Base-by-base conservation (phyloP, 1,140 invertebrate species). In the Phymastichus coffea region DNA sequence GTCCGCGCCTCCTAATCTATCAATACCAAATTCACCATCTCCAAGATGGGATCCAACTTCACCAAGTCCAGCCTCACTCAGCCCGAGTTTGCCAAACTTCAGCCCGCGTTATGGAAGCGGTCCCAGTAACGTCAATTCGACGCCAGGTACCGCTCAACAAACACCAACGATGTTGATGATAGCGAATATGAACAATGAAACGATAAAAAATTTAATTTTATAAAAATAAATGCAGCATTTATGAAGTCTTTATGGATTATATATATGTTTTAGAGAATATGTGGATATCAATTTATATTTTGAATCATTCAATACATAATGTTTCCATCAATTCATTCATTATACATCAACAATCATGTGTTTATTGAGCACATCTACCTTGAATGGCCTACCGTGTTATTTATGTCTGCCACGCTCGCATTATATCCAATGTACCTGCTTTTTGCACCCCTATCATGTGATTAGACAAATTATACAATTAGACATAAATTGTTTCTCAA, bases 31-130 rank as follows among this genome's bases (percentile, higher is more conserved):
- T 46, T 68, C 71, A 30, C 63, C 78, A 17, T 74, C 72, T 46
- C 68, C 71, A 12, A 75, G 77, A 69, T 84, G 83, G 83, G 82
- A 84, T 61, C 81, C 76, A 47, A 81, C 74, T 22, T 84, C 84
- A 26, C 81, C 80, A 48, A 86, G 83, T 68, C 84, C 85, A 20
- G 67, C 79, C 30, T 85, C 84, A 30, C 63, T 85, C 52, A 85
- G 84, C 63, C 84, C 84, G 59, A 85, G 83, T 70, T 69, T 85
- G 49, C 83, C 82, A 28, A 83, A 81, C 66, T 78, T 81, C 25
- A 84, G 80, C 69, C 84, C 80, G 10, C 70, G 71, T 64, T 73
- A 70, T 43, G 76, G 77, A 68, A 74, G 70, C 28, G 76, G 76
- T 61, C 76, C 75, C 2, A 78, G 73, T 63, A 77, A 79, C 70